Conservation (phyloP, 2,888 invertebrate species). For the Drosophila emarginata region DNA sequence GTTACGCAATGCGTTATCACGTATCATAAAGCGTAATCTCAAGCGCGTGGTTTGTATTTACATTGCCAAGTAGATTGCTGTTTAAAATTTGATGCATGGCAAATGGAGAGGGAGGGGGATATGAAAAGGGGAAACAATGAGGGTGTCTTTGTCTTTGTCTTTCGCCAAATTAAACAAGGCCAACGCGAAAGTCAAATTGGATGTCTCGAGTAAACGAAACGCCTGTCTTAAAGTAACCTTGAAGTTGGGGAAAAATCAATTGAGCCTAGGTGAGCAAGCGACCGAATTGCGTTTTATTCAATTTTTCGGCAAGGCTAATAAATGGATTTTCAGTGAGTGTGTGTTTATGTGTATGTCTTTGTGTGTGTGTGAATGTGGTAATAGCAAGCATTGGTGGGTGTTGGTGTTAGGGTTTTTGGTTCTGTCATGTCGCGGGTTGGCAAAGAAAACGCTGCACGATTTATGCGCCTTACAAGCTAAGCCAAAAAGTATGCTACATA, state of each 20-base stretch:
- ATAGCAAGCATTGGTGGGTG: neutral
- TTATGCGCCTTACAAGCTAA: slow-evolving; percentile 75
- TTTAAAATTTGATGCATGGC: slow-evolving; percentile 76
- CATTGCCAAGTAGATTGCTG: slow-evolving; percentile 67
- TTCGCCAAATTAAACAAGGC: slow-evolving; percentile 61
- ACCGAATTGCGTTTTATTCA: slow-evolving; percentile 67
- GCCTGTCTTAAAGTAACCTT: slow-evolving; percentile 58
- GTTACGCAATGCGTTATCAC: slow-evolving; percentile 79
- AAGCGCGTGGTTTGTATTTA: slow-evolving; percentile 73
- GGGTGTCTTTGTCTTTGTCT: slow-evolving; percentile 39
- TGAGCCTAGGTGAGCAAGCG: slow-evolving; percentile 51
- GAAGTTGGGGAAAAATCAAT: slow-evolving; percentile 66
- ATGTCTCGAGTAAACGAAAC: slow-evolving; percentile 7
- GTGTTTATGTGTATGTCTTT: neutral
- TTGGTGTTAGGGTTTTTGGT: slow-evolving; percentile 9
- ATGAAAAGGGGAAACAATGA: neutral
- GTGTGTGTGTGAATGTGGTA: neutral
- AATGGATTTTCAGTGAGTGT: slow-evolving; percentile 56
- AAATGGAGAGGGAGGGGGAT: slow-evolving; percentile 27
- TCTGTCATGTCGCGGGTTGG: slow-evolving; percentile 47
- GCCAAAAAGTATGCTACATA: slow-evolving; percentile 74
- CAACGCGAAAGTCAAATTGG: slow-evolving; percentile 45
- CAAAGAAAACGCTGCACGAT: slow-evolving; percentile 63
- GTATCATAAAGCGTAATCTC: slow-evolving; percentile 78
- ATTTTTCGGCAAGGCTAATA: slow-evolving; percentile 71